Evolutionary conservation across 2,888 invertebrate species (phyloP).

Genomic region (Acanthopleura granulata): DNA sequence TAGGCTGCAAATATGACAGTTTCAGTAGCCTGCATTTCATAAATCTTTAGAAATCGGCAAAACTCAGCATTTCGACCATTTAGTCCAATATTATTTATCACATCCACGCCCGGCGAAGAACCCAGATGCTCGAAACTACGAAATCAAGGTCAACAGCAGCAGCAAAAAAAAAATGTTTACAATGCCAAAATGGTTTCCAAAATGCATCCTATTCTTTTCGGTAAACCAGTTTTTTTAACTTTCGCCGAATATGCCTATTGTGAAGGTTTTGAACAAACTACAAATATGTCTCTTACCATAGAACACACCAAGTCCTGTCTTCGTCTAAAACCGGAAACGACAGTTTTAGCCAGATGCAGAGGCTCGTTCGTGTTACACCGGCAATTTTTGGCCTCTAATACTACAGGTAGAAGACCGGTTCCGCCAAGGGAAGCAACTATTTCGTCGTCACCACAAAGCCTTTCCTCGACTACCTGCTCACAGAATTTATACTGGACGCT

Average conservation of each 20-base stretch:
- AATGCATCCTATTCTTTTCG: too few relatives aligned
- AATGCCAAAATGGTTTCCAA: too few relatives aligned
- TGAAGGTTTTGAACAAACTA: background rate
- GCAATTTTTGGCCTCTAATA: background rate
- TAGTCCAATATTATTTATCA: too few relatives aligned
- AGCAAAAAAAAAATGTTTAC: too few relatives aligned
- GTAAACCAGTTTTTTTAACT: background rate
- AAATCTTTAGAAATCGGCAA: too few relatives aligned
- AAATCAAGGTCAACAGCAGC: too few relatives aligned
- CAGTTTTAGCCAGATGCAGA: background rate
- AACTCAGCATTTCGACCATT: too few relatives aligned
- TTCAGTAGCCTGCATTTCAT: too few relatives aligned
- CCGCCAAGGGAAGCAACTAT: background rate
- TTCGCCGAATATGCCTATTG: background rate
- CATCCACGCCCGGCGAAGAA: too few relatives aligned
- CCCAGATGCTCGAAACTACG: too few relatives aligned
- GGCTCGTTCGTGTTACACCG: background rate
- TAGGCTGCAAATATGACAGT: too few relatives aligned
- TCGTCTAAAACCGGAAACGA: background rate
- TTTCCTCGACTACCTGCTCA: background rate
- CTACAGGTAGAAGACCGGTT: background rate
- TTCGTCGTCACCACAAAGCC: background rate
- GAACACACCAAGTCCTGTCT: background rate
- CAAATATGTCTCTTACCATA: background rate
- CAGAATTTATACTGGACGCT: background rate